Evolutionary conservation across 2,113 vertebrate genomes (phyloP), one percentile per base, ranked within the genome.

Genomic region (Serinus canaria): DNA sequence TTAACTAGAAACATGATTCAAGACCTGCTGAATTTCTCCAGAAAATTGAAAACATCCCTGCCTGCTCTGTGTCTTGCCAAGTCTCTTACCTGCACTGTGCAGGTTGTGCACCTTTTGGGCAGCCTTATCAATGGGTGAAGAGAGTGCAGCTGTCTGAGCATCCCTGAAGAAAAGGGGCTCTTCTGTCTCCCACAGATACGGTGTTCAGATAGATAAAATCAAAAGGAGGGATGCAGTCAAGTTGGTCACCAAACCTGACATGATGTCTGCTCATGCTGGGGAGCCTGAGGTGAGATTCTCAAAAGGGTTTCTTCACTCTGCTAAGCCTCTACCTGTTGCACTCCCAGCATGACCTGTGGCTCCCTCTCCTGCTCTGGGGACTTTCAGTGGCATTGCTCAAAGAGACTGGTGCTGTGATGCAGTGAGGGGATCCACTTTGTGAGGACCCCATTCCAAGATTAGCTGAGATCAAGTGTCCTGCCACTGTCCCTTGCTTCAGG

Each of bases 51-150:
- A 93, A 73, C 53, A 66, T 25, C 21, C 78, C 44, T 88, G 19
- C 27, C 28, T 85, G 66, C 33, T 82, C 63, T 59, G 41, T 27
- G 39, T 6, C 0, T 62, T 0, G 0, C 15, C 10, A n/a, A 70
- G 15, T 77, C 50, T 79, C 75, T 73, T 23, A 39, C 46, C 15
- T 72, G 49, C 0, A 1, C 60, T 46, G 33, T 52, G 62, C 35
- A 83, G 39, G 33, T 7, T 87, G 66, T 33, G 37, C n/a, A 90
- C 7, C 21, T 83, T 83, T 58, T 37, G 55, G 43, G 41, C 68
- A 66, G 56, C 50, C 31, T 82, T 72, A 60, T 60, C 58, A 66
- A 37, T 13, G 7, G 4, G 12, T 69, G 58, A 68, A 58, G 84
- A 23, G 15, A 82, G 18, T 25, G 58, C 35, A 67, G 20, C 67